Evolutionary conservation across 1,140 invertebrate species (phyloP).

Genomic region (Adelges cooleyi): DNA sequence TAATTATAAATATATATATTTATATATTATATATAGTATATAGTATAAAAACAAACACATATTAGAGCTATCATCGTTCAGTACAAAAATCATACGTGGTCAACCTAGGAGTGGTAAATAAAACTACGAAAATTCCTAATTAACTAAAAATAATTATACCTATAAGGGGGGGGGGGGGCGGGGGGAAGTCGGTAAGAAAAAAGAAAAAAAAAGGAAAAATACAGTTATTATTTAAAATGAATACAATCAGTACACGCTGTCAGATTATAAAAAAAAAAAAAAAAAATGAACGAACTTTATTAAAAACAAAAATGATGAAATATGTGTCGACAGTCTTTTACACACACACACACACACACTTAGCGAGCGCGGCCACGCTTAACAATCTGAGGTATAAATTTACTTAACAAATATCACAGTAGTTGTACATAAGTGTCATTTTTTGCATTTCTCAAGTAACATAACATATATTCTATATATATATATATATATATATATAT

Average conservation of each 20-base stretch:
- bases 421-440: constrained; percentile 16
- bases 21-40: constrained; percentile 8
- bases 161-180: no score
- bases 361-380: neutral
- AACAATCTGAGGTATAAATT: constrained; percentile 15
- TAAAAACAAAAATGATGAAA: neutral
- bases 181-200: no score
- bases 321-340: constrained; percentile 10
- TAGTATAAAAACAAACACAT: constrained; percentile 19
- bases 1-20: constrained; percentile 13
- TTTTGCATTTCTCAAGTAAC: constrained; percentile 1
- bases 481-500: neutral
- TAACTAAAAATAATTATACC: no score
- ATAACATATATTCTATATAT: no score
- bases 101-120: constrained; percentile 1
- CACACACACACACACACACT: no score
- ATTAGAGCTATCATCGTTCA: constrained; percentile 9
- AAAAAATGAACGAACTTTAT: neutral
- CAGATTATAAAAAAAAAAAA: neutral
- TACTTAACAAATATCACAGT: constrained; percentile 22
- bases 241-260: constrained; percentile 2
- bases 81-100: constrained; percentile 19
- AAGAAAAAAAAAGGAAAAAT: no score
- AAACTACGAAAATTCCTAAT: neutral
- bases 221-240: neutral